phyloP scores from a whole-genome alignment of 2,113 vertebrate genomes.

The Bufo bufo region DNA sequence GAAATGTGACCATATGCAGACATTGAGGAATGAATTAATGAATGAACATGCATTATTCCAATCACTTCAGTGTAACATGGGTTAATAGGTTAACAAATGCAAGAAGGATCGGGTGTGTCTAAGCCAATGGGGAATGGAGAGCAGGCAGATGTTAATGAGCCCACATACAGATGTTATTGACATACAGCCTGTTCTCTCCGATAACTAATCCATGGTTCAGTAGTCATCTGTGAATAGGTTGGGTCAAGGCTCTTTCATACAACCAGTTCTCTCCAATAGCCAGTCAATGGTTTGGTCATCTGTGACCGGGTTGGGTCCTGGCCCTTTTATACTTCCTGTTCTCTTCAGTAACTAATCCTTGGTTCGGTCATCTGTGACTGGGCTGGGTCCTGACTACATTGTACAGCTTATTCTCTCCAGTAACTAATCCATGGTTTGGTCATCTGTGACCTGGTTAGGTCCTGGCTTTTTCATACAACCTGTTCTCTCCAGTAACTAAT shows the following conservation, averaged over 20 bases:
- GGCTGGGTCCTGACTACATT: too few relatives aligned
- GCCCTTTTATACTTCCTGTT: neutral
- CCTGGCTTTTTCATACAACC: neutral
- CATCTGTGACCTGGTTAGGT: slow-evolving; percentile 20
- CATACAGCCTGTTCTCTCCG: slow-evolving; percentile 10
- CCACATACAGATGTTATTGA: slow-evolving; percentile 54
- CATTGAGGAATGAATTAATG: neutral
- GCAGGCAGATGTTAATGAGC: slow-evolving; percentile 44
- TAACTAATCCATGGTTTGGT: slow-evolving; percentile 1
- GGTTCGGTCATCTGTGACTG: neutral
- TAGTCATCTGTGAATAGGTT: neutral
- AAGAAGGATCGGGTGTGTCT: slow-evolving; percentile 11
- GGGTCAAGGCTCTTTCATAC: neutral
- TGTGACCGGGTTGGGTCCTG: slow-evolving; percentile 11
- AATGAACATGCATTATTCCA: neutral
- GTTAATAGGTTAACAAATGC: neutral
- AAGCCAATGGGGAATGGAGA: neutral
- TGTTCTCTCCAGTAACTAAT: neutral
- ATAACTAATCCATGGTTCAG: slow-evolving; percentile 5
- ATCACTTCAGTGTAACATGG: neutral
- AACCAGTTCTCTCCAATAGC: neutral
- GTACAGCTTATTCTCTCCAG: neutral
- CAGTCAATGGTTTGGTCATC: slow-evolving; percentile 1
- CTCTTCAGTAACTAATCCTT: neutral
- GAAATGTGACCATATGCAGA: neutral